These are phyloP conservation scores for Papio anubis DNA, from an alignment of 2,113 vertebrate species.

Conservation along the genomic window DNA sequence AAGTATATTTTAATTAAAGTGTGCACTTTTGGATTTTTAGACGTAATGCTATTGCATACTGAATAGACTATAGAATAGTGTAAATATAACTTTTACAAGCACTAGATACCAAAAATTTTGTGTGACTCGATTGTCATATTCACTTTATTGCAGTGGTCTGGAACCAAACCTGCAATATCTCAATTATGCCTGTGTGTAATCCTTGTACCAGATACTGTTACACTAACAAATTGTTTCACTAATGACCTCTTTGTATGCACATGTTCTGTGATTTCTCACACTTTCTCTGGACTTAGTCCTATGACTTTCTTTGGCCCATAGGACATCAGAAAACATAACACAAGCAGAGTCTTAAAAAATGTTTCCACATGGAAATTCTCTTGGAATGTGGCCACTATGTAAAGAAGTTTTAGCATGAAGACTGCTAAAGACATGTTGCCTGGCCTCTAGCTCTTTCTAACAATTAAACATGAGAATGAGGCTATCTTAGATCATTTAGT, in stretches of 20 bases:
- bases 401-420: not conserved
- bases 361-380: not conserved
- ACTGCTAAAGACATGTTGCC: not conserved
- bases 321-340: not conserved
- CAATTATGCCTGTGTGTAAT: not conserved
- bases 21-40: not conserved
- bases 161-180: not conserved
- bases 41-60: not conserved
- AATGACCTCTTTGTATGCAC: not conserved
- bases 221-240: not conserved
- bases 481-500: not conserved
- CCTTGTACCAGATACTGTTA: not conserved
- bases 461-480: not conserved
- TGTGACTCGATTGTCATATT: not conserved
- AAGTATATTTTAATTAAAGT: not conserved
- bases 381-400: not conserved
- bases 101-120: not conserved
- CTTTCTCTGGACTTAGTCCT: not conserved
- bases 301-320: not conserved
- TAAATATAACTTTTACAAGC: not conserved
- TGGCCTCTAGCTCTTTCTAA: not conserved
- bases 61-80: not conserved
- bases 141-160: not conserved
- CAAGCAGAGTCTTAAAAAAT: not conserved
- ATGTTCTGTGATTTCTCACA: not conserved